These are phyloP conservation scores for Troides helena DNA, from an alignment of 2,888 invertebrate genomes.

Conservation along the genomic window DNA sequence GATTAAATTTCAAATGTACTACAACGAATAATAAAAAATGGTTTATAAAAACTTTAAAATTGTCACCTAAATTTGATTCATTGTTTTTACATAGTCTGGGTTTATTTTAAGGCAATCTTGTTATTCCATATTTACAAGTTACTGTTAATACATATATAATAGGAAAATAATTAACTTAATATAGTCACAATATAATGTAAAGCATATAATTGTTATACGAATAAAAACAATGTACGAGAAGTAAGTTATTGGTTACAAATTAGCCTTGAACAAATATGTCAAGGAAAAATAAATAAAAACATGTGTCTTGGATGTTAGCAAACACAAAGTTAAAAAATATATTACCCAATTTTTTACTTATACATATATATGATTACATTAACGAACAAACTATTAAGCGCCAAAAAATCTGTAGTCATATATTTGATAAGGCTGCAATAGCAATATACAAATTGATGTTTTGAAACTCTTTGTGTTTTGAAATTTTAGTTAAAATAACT, in stretches of 20 bases:
- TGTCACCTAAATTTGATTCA: too few relatives aligned
- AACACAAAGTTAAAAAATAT: background rate
- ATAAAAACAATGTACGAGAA: background rate
- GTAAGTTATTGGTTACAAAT: conserved; percentile 3
- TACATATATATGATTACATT: background rate
- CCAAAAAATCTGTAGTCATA: background rate
- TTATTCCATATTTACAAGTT: too few relatives aligned
- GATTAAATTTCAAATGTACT: too few relatives aligned
- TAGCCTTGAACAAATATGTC: conserved; percentile 17
- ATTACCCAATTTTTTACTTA: background rate
- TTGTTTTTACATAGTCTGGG: too few relatives aligned
- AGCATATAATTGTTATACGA: background rate
- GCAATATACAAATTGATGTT: background rate
- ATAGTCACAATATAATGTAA: background rate
- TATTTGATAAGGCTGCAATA: background rate
- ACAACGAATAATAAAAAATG: too few relatives aligned
- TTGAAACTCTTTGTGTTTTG: background rate
- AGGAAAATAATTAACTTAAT: too few relatives aligned
- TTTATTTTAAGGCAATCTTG: too few relatives aligned
- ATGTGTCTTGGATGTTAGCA: background rate
- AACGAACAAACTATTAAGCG: background rate
- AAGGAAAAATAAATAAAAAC: conserved; percentile 5
- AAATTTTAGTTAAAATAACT: background rate
- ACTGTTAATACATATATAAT: too few relatives aligned
- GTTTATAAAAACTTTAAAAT: too few relatives aligned